These are phyloP conservation scores for Tangara arthus DNA, from an alignment of 2,797 vertebrate genomes.

Conservation along the genomic window DNA sequence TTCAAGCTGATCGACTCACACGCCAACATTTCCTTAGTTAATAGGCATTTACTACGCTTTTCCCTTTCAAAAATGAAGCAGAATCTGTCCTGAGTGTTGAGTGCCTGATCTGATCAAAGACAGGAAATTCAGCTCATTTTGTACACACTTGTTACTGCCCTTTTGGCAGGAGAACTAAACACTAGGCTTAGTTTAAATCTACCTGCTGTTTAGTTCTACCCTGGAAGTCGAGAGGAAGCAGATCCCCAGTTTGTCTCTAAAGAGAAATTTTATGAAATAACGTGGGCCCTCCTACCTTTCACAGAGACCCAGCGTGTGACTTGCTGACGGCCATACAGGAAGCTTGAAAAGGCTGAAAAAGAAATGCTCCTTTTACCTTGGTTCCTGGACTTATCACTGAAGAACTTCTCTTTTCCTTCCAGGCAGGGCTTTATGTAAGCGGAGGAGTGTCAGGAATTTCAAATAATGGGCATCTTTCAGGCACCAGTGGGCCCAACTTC, in stretches of 20 bases:
- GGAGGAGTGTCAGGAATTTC: not conserved
- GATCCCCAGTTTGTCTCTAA: not conserved
- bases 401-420: not conserved
- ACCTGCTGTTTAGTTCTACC: not conserved
- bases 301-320: not conserved
- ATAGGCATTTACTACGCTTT: not conserved
- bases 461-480: not conserved
- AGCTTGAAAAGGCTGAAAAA: not conserved
- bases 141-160: not conserved
- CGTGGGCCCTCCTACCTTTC: not conserved
- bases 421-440: not conserved
- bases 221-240: not conserved
- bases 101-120: not conserved
- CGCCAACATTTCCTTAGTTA: not conserved
- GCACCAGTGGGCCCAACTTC: not conserved
- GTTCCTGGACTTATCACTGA: not conserved
- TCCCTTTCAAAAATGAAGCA: not conserved
- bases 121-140: not conserved
- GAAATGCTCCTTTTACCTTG: not conserved
- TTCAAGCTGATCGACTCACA: not conserved
- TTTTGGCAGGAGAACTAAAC: not conserved
- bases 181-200: not conserved
- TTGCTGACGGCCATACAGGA: not conserved
- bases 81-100: not conserved
- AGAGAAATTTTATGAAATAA: not conserved